Evolutionary conservation across 2,797 vertebrate species (phyloP), one percentile per base, ranked within the genome.

Genomic region (Gorsachius magnificus): DNA sequence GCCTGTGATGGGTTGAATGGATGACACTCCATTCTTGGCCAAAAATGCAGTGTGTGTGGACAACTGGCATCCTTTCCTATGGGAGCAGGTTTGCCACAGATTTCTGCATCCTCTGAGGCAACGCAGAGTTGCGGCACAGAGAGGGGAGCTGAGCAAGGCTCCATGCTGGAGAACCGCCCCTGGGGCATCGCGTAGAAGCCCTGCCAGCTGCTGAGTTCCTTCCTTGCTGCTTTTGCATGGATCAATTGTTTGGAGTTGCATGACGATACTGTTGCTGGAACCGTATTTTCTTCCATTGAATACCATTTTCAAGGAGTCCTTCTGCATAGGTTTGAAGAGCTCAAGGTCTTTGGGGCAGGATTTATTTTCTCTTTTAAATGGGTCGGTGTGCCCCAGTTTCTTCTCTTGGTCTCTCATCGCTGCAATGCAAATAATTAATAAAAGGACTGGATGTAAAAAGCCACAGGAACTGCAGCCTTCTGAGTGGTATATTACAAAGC

Each of bases 371-470:
- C 13, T 81, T 69, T 64, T 58, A 38, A 54, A 64, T 86, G 24
- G 48, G 48, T 53, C 38, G 68, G 33, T 12, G 19, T 72, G 77
- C 38, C 43, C 41, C 28, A 22, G 35, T 56, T 84, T 84, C 41
- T 69, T 92, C 36, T 85, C 61, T 85, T 64, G 22, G 26, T 83
- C 63, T 69, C 48, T 85, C 28, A 74, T 43, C 0, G 0, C 43
- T 70, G 74, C 46, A 66, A 33, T 53, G 24, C 45, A 84, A 96
- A 81, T 80, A 90, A 65, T 69, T 86, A 68, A 63, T 64, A 57
- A 72, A 58, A 84, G 19, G 35, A 43, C 11, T 60, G 26, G 35
- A 29, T 48, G 35, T 85, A 69, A 87, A 96, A 93, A 13, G 16
- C 43, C 84, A 16, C 43, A 63, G 56, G 77, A 91, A 22, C 61